Evolutionary conservation across 1,140 invertebrate genomes (phyloP).

Genomic region (Campoletis sonorensis): DNA sequence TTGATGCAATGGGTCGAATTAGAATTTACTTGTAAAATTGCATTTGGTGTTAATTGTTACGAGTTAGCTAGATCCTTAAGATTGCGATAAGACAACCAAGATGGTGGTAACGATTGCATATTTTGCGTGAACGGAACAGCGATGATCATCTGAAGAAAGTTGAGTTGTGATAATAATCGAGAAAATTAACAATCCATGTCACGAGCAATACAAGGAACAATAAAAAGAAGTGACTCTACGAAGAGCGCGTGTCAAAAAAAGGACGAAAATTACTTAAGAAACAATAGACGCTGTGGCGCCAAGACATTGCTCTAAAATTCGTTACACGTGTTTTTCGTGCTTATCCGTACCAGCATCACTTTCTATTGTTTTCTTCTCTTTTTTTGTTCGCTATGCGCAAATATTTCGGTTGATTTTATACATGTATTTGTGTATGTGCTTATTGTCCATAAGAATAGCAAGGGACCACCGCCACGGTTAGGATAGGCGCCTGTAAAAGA

Average conservation of each 20-base stretch:
- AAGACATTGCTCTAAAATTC: constrained; percentile 37
- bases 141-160: neutral
- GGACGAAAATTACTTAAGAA: no score
- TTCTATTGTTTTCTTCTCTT: constrained; percentile 10
- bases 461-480: neutral
- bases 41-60: neutral
- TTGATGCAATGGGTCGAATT: no score
- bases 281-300: neutral
- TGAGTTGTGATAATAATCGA: neutral
- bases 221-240: neutral
- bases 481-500: neutral
- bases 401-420: constrained; percentile 3
- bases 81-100: neutral
- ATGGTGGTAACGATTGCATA: neutral
- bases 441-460: neutral
- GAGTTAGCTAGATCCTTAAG: neutral
- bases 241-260: constrained; percentile 20
- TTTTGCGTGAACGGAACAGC: neutral
- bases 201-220: neutral
- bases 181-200: neutral
- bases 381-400: constrained; percentile 35
- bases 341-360: constrained; percentile 36
- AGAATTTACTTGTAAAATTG: no score
- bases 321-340: constrained; percentile 49
- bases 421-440: neutral